A percentile compares a stretch with the other conserved stretches of the same genome.
Conservation (phyloP, 2,888 invertebrate species). For the Athrips mouffetella region DNA sequence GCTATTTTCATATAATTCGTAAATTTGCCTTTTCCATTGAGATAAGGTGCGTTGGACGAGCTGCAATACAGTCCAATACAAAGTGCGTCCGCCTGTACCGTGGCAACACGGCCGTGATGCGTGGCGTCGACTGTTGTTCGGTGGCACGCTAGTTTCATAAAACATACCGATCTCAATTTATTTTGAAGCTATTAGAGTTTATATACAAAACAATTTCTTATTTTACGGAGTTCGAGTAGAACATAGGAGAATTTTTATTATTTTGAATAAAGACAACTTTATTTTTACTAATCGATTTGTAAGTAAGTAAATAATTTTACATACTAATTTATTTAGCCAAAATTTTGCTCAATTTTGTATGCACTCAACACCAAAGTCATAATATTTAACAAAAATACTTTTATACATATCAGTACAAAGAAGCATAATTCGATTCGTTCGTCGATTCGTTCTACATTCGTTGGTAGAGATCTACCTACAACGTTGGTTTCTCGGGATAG, state of each 20-base stretch:
- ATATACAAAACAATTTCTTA: conserved; percentile 47
- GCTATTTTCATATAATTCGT: conserved; percentile 5
- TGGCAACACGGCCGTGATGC: too few species aligned
- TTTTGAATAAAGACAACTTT: conserved; percentile 69
- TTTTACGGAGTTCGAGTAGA: conserved; percentile 53
- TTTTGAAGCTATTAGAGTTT: conserved; percentile 74
- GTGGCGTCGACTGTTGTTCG: not conserved
- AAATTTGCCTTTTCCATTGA: not conserved
- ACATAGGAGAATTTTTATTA: conserved; percentile 52
- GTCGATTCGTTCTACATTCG: not conserved
- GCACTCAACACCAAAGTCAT: conserved; percentile 77
- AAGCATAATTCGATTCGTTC: conserved; percentile 54
- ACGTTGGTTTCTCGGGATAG: too few species aligned
- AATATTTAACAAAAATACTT: conserved; percentile 59
- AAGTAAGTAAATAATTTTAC: conserved; percentile 62
- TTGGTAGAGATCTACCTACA: not conserved
- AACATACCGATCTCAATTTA: conserved; percentile 70
- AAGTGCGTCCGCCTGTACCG: too few species aligned
- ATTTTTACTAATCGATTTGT: conserved; percentile 61
- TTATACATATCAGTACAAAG: conserved; percentile 70
- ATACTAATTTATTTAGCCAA: conserved; percentile 74
- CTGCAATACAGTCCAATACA: too few species aligned
- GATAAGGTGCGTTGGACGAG: conserved; percentile 1
- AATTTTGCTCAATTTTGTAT: conserved; percentile 76
- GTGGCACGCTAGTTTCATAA: conserved; percentile 33